Evolutionary conservation across 2,113 vertebrate species (phyloP), one percentile per base, ranked within the genome.

Genomic region (Leiothrix lutea): DNA sequence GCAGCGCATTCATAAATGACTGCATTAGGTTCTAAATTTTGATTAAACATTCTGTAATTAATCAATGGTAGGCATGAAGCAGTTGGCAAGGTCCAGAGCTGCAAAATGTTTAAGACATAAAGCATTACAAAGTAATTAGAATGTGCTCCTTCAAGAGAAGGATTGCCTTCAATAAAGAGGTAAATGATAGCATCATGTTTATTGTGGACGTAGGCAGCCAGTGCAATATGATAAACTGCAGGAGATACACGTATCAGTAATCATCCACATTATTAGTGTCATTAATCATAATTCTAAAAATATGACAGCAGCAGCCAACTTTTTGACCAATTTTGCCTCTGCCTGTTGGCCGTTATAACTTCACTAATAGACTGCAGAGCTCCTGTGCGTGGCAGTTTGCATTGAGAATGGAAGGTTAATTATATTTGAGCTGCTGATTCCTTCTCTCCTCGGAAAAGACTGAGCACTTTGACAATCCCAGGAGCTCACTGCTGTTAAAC

Each of bases 401-500:
- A 98, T 97, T 97, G 98, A 98, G 98, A 98, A 99, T 98, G 98
- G 98, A 99, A 99, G 98, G 99, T 99, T 99, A 99, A 99, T 99
- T 99, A 99, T 99, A 98, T 99, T 98, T 98, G 98, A 98, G 98
- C 98, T 98, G 98, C 98, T 98, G 98, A 98, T 98, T 98, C 98
- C 97, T 98, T 98, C 97, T 98, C 97, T 98, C 98, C 97, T 97
- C 33, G 97, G 98, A 96, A 97, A 98, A 98, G 97, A 92, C 96
- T 98, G 97, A 98, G 98, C 97, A 98, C 98, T 98, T 97, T 98
- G 98, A 98, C 97, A 97, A 97, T 98, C 98, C 98, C 98, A 95
- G 86, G 97, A 98, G 97, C 96, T 98, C 95, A 71, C 96, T 97
- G 96, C 95, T 98, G 97, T 98, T 98, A 98, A 98, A 98, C 97